Conservation (phyloP, 2,797 vertebrate species). For the Melopsittacus undulatus region DNA sequence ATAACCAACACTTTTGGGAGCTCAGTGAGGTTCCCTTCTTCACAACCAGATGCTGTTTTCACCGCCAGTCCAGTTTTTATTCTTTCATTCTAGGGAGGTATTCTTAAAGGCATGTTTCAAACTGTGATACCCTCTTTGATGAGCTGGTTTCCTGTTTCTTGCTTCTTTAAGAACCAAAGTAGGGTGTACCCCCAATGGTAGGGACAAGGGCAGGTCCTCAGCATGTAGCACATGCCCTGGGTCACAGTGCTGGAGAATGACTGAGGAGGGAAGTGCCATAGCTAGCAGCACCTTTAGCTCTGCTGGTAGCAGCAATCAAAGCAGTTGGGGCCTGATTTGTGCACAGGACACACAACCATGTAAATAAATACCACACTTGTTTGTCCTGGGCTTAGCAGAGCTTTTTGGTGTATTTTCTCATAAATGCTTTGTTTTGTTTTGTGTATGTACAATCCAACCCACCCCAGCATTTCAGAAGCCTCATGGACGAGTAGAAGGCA, state of each 20-base stretch:
- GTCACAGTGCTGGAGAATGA: neutral
- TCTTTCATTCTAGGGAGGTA: neutral
- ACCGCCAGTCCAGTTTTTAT: neutral
- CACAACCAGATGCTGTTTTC: neutral
- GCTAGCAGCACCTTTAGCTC: neutral
- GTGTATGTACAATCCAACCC: conserved; percentile 55
- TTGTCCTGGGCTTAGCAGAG: conserved; percentile 31
- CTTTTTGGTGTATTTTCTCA: conserved; percentile 20
- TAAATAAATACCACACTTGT: conserved; percentile 54
- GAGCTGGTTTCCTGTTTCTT: neutral
- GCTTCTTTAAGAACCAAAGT: neutral
- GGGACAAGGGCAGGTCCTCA: neutral
- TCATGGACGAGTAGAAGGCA: conserved; percentile 42
- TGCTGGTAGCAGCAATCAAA: neutral
- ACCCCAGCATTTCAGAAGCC: conserved; percentile 69
- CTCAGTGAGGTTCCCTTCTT: neutral
- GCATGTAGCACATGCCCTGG: neutral
- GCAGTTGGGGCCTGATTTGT: neutral
- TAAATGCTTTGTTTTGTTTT: conserved; percentile 52
- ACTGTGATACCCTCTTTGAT: neutral
- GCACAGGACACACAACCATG: neutral
- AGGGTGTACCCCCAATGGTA: neutral
- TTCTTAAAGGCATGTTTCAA: neutral
- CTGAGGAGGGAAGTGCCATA: neutral
- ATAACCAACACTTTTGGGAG: neutral